Evolutionary conservation across 2,113 vertebrate species (phyloP).

Genomic region (Pica pica): DNA sequence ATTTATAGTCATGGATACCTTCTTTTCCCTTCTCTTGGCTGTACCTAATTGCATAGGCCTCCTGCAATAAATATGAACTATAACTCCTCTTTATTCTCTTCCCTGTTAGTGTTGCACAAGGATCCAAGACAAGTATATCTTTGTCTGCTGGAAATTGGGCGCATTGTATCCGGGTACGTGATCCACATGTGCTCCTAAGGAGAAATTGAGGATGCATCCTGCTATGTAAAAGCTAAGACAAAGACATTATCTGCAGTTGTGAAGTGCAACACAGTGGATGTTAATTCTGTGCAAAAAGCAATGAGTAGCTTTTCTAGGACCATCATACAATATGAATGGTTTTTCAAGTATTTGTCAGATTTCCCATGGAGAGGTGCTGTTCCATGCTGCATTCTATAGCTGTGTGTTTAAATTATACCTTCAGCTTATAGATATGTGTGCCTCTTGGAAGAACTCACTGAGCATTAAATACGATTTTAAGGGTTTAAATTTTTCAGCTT

Average conservation of each 20-base stretch:
- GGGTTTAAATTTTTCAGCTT: background rate
- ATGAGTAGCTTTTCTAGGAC: background rate
- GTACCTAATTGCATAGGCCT: background rate
- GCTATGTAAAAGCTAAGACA: background rate
- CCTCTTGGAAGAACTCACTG: background rate
- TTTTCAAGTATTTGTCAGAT: background rate
- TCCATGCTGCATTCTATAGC: background rate
- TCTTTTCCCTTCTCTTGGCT: background rate
- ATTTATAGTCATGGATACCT: background rate
- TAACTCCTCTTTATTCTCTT: background rate
- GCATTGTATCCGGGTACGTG: constrained; percentile 88
- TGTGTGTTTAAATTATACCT: background rate
- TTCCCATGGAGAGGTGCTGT: background rate
- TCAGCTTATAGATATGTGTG: background rate
- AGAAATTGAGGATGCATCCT: background rate
- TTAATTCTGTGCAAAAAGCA: background rate
- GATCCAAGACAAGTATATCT: constrained; percentile 96
- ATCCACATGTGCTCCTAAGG: background rate
- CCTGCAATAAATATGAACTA: background rate
- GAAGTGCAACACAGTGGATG: background rate
- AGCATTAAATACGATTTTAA: background rate
- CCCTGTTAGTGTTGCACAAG: constrained; percentile 87
- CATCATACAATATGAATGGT: background rate
- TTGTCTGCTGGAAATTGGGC: constrained; percentile 91
- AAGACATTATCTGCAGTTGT: background rate